Evolutionary conservation across 2,888 invertebrate species (phyloP).

Genomic region (Amiota minor): DNA sequence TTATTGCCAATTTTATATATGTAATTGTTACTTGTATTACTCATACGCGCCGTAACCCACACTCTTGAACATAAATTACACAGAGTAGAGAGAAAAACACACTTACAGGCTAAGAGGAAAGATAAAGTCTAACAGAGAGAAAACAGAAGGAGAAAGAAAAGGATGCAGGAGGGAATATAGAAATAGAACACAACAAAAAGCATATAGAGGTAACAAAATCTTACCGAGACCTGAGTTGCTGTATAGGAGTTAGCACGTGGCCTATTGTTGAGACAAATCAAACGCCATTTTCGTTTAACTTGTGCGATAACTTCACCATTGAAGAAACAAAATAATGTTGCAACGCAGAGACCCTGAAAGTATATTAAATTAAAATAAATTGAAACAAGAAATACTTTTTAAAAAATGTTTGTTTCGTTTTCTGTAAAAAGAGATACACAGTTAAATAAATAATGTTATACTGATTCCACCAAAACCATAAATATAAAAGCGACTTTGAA

Average conservation of each 20-base stretch:
- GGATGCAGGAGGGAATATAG: background rate
- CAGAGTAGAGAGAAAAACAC: slow-evolving; percentile 9
- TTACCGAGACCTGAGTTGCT: slow-evolving; percentile 91
- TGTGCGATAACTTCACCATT: slow-evolving; percentile 95
- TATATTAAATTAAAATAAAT: background rate
- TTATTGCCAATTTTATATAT: slow-evolving; percentile 9
- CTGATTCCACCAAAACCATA: too few species aligned
- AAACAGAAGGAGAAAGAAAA: background rate
- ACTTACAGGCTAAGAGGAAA: slow-evolving; percentile 22
- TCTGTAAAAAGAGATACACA: background rate
- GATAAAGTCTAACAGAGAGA: background rate
- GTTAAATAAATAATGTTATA: background rate
- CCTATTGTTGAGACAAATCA: slow-evolving; percentile 78
- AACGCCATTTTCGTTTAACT: slow-evolving; percentile 86
- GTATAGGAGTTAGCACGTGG: slow-evolving; percentile 89
- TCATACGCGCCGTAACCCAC: slow-evolving; percentile 55
- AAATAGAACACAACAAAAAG: slow-evolving; percentile 39
- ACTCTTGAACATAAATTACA: too few species aligned
- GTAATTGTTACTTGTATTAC: slow-evolving; percentile 46
- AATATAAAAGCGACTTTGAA: too few species aligned
- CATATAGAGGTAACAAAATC: slow-evolving; percentile 72
- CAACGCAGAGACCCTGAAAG: slow-evolving; percentile 90
- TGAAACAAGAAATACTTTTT: background rate
- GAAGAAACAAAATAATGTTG: slow-evolving; percentile 93
- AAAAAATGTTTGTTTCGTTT: background rate